A percentile compares a stretch with the other conserved stretches of the same genome.
phyloP scores from a whole-genome alignment of 2,888 invertebrate species.

The Agriopis leucophaearia region DNA sequence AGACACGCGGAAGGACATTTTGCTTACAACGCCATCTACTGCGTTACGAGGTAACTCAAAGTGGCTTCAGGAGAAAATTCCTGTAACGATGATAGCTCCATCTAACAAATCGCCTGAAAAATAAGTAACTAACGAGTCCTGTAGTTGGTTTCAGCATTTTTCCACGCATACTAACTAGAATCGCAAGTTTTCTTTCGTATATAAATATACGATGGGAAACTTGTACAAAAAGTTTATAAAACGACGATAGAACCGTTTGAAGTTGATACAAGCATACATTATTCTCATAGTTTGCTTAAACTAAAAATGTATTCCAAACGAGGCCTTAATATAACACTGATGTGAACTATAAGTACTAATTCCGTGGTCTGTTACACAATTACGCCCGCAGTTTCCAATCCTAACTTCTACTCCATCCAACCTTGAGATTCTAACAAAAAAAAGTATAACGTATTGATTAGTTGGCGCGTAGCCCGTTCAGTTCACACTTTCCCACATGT shows the following conservation, averaged over 20 bases:
- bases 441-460: slow-evolving; percentile 60
- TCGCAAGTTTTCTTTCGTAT: slow-evolving; percentile 1
- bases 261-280: not conserved
- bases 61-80: slow-evolving; percentile 11
- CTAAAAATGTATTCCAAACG: not conserved
- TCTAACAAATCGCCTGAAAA: not conserved
- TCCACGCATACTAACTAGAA: not conserved
- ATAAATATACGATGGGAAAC: not conserved
- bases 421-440: slow-evolving; percentile 59
- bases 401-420: slow-evolving; percentile 45
- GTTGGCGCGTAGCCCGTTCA: slow-evolving; percentile 57
- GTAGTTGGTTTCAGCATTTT: not conserved
- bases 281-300: not conserved
- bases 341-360: slow-evolving; percentile 1
- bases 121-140: not conserved
- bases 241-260: not conserved
- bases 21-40: slow-evolving; percentile 24
- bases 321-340: not conserved
- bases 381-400: slow-evolving; percentile 44
- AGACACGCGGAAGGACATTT: not conserved
- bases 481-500: slow-evolving; percentile 54
- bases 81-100: not conserved
- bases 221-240: slow-evolving; percentile 3
- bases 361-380: slow-evolving; percentile 21
- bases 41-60: not conserved